These are phyloP conservation scores for Apocrypta bakeri DNA, from an alignment of 1,140 invertebrate genomes.

Conservation along the genomic window DNA sequence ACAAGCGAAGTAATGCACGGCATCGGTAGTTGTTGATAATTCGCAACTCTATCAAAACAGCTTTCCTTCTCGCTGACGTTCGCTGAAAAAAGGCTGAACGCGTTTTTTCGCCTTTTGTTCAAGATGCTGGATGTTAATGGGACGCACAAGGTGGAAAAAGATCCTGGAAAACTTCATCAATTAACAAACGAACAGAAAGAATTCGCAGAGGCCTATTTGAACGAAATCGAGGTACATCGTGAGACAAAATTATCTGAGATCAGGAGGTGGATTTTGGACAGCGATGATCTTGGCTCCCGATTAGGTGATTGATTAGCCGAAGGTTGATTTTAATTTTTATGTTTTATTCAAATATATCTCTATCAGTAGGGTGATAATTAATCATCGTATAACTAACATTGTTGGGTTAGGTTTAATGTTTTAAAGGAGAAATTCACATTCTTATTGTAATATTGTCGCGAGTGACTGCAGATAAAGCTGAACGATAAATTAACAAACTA, in stretches of 20 bases:
- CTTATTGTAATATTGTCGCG: background rate
- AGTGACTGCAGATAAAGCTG: background rate
- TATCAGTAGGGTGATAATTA: background rate
- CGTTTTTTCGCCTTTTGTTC: background rate
- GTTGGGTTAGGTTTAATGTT: background rate
- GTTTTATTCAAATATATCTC: background rate
- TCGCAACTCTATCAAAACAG: background rate
- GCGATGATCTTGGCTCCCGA: slow-evolving; percentile 54
- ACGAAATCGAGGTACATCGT: slow-evolving; percentile 62
- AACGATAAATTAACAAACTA: background rate
- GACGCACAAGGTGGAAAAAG: background rate
- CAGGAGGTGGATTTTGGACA: slow-evolving; percentile 59
- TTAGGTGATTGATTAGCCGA: slow-evolving; percentile 58
- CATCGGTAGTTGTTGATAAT: background rate
- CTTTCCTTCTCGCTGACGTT: background rate
- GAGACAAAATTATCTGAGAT: slow-evolving; percentile 62
- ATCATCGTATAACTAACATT: background rate
- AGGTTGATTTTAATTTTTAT: background rate
- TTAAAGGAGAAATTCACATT: background rate
- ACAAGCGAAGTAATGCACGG: background rate
- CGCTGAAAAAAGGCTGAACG: too few relatives aligned
- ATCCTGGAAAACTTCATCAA: background rate
- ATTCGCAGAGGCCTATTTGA: slow-evolving; percentile 63
- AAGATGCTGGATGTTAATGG: background rate
- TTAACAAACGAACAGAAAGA: slow-evolving; percentile 58